Base-by-base conservation (phyloP, 2,888 invertebrate species). In the Macrophya annulata region DNA sequence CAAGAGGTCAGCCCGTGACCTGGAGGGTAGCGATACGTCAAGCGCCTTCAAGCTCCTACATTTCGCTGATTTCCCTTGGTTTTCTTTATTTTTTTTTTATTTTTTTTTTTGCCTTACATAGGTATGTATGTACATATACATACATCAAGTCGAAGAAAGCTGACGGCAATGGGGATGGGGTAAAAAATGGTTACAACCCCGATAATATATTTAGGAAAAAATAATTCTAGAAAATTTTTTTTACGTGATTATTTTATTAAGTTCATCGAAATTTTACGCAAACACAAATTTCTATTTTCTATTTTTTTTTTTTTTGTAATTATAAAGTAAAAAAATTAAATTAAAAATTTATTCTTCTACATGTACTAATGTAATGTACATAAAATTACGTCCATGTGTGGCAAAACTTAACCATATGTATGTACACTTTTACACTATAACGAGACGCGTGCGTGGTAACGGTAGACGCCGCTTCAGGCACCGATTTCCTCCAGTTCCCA, bases 391-490 rank as follows among this genome's bases (percentile, higher is more conserved):
- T 85, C 85, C 62, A 43, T 82, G 40, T 68, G 71, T 62, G 85
- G n/a, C 71, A 45, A 65, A 65, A 81, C 25, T 48, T 77, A 45
- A 48, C 21, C 21, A 45, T n/a, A 21, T 72, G 48, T 48, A 62
- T 9, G 37, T 37, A 71, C 85, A 85, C 85, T 86, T 83, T 87
- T 17, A 79, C 71, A 85, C 65, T 62, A 71, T 77, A 85, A 85
- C 77, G 45, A 85, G 85, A 51, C 84, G 83, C 84, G 65, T 84
- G 76, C 62, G 65, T 84, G 62, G 65, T 85, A 85, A 85, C 85
- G 85, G 85, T 84, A 84, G 85, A 85, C 76, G 84, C 83, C 45
- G 85, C 85, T 85, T 71, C 45, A 31, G 85, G 85, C 84, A 72
- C 76, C 79, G 86, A 85, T 86, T 83, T 62, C 48, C 77, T 86